These are phyloP conservation scores for Anthonomus grandis DNA, from an alignment of 1,140 invertebrate species.

Conservation along the genomic window DNA sequence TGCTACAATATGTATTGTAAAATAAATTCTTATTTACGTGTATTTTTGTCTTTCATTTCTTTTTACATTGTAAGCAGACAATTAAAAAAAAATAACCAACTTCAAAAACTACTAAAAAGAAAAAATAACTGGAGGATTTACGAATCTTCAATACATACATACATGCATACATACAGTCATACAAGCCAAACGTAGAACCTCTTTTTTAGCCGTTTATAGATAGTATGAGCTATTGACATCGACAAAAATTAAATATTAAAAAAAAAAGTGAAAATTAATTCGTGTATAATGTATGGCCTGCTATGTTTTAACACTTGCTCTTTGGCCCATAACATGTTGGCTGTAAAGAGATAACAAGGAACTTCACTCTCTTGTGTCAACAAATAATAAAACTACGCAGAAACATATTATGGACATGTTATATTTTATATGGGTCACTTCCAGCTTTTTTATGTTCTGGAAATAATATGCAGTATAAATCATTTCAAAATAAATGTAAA, in stretches of 20 bases:
- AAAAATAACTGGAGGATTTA: not conserved
- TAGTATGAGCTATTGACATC: slow-evolving; percentile 3
- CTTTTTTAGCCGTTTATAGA: not conserved
- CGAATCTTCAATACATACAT: not conserved
- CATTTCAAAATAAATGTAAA: too few species aligned
- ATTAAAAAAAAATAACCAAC: not conserved
- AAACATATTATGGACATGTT: too few species aligned
- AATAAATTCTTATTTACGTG: slow-evolving; percentile 8
- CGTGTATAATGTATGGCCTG: slow-evolving; percentile 7
- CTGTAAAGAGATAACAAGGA: too few species aligned
- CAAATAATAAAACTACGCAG: not conserved
- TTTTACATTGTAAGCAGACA: slow-evolving; percentile 1
- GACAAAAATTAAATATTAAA: slow-evolving; percentile 3
- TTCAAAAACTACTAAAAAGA: not conserved
- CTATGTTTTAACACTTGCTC: too few species aligned
- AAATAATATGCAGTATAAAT: too few species aligned
- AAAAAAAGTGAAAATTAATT: slow-evolving; percentile 6
- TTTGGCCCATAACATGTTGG: too few species aligned
- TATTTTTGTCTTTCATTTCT: slow-evolving; percentile 4
- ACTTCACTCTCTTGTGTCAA: too few species aligned
- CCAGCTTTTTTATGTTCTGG: too few species aligned
- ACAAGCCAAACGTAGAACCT: not conserved
- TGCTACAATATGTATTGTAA: not conserved
- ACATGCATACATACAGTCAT: not conserved
- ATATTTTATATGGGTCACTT: too few species aligned